Base-by-base conservation (phyloP, 2,888 invertebrate genomes). In the Alentia gelatinosa region DNA sequence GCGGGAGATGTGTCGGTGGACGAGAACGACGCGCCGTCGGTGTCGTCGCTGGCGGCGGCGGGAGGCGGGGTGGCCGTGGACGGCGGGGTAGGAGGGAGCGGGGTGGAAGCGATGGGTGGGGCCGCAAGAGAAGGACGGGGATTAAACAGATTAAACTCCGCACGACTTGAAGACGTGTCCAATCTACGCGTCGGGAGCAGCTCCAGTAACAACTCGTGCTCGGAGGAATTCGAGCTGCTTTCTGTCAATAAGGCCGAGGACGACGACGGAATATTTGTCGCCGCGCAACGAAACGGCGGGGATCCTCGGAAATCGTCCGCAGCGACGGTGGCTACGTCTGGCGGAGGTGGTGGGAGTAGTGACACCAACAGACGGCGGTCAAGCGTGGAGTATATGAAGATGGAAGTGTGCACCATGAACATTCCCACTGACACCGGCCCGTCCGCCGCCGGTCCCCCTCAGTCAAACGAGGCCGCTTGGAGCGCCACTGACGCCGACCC, bases 1-100 rank as follows among this genome's bases (percentile, higher is more conserved):
- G 86, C 26, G 33, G 30, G 3, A 47, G 30, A 40, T 19, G 86
- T 40, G 86, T 86, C 86, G 35, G 30, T 86, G 4, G 86, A 86
- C 30, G 86, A 86, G 12, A 86, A 86, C 47, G 39, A 40, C 83
- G n/a, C n/a, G n/a, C n/a, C n/a, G n/a, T n/a, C n/a, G n/a, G n/a
- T n/a, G n/a, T n/a, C n/a, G n/a, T n/a, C n/a, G n/a, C n/a, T n/a
- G n/a, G 35, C n/a, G 79, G 79, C 33, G 9, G 35, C 37, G 63
- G n/a, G 15, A 5, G n/a, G 63, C 19, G 63, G n/a, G 63, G 63
- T 15, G 63, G 15, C 63, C 5, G 63, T 5, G 15, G 63, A 12
- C 23, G 63, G 63, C 12, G 79, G n/a, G 79, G 79, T 56, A n/a
- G 56, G 56, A 56, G 19, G 9, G 56, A n/a, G 56, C n/a, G 47